phyloP scores from a whole-genome alignment of 2,888 invertebrate species.

The Marronus borbonicus region DNA sequence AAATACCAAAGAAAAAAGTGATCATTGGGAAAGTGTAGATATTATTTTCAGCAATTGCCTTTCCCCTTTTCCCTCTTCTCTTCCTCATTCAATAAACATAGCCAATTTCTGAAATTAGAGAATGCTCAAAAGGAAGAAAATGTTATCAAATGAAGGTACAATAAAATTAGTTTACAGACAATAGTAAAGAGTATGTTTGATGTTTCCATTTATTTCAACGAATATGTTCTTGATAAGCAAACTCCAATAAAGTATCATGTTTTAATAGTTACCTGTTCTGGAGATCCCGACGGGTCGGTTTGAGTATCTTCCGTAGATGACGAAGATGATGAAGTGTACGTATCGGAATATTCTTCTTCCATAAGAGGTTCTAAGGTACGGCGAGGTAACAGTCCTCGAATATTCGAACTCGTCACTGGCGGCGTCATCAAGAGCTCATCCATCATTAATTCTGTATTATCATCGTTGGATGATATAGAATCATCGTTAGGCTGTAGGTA shows the following conservation, averaged over 20 bases:
- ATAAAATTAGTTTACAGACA: too few relatives aligned
- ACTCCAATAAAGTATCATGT: neutral
- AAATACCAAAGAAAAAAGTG: too few relatives aligned
- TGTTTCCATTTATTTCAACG: too few relatives aligned
- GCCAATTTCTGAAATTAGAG: too few relatives aligned
- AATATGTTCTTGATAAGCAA: neutral
- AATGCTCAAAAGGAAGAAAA: too few relatives aligned
- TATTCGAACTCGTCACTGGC: constrained; percentile 81
- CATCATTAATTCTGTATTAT: constrained; percentile 88
- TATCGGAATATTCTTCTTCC: constrained; percentile 86
- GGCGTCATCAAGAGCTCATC: constrained; percentile 85
- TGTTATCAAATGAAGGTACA: too few relatives aligned
- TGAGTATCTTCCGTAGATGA: constrained; percentile 58
- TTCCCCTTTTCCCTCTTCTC: too few relatives aligned
- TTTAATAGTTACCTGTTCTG: constrained; percentile 68
- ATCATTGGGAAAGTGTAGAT: too few relatives aligned
- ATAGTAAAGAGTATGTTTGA: too few relatives aligned
- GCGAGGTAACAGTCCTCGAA: constrained; percentile 81
- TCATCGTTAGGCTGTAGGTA: constrained; percentile 64
- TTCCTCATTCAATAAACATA: too few relatives aligned
- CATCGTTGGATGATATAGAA: constrained; percentile 77
- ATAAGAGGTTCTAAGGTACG: constrained; percentile 86
- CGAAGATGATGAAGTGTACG: constrained; percentile 70
- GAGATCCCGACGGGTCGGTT: constrained; percentile 66
- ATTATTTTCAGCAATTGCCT: too few relatives aligned